These are phyloP conservation scores for Urophycis tenuis DNA, from an alignment of 2,797 vertebrate genomes.

Conservation along the genomic window DNA sequence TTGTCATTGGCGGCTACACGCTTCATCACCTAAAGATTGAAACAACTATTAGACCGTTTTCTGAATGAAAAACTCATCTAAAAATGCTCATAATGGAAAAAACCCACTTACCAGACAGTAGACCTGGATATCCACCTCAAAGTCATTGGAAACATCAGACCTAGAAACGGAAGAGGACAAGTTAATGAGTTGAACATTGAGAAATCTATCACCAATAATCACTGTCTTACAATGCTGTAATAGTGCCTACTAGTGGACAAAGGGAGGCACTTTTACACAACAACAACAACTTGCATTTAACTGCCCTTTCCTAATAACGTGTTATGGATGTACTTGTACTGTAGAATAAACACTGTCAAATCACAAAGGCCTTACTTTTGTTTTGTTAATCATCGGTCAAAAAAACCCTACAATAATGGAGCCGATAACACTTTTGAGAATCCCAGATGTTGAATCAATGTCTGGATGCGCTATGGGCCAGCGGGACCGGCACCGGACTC, in stretches of 20 bases:
- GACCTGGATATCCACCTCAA: slow-evolving; percentile 85
- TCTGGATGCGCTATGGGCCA: neutral
- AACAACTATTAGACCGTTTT: neutral
- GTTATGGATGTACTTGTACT: neutral
- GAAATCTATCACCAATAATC: neutral
- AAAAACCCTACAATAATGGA: neutral
- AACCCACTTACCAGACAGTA: slow-evolving; percentile 81
- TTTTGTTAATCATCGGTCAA: neutral
- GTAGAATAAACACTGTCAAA: neutral
- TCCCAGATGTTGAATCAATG: neutral
- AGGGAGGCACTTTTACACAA: neutral
- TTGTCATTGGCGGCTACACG: slow-evolving; percentile 78
- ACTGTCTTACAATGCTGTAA: neutral
- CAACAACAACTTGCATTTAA: neutral
- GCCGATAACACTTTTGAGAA: neutral
- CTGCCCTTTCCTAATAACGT: neutral
- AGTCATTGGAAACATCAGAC: slow-evolving; percentile 83
- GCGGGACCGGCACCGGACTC: slow-evolving; percentile 50
- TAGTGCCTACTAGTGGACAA: neutral
- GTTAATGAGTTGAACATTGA: neutral
- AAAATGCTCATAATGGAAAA: neutral
- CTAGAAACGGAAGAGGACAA: slow-evolving; percentile 54
- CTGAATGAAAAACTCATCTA: neutral
- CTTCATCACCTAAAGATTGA: slow-evolving; percentile 78
- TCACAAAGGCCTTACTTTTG: neutral